Base-by-base conservation (phyloP, 2,888 invertebrate genomes). In the Lymantria dispar region DNA sequence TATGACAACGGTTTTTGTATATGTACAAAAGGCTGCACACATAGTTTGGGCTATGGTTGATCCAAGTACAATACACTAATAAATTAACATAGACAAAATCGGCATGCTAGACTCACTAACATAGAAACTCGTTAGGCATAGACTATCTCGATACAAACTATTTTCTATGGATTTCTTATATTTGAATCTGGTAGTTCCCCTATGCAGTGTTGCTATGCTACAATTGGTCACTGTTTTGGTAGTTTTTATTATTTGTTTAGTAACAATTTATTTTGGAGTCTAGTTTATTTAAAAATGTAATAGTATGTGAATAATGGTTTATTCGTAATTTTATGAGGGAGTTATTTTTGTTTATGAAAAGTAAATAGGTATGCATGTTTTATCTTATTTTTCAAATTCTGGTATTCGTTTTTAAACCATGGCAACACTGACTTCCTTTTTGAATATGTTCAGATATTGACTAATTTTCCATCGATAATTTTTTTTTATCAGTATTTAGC, bases 101-200 rank as follows among this genome's bases (percentile, higher is more conserved):
- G 80, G 88, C 88, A 89, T 88, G 88, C 88, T 89, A 87, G 86
- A 75, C 62, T 81, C 78, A 87, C 85, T 87, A 87, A 85, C 82
- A 78, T 77, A 72, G 82, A 83, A 77, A 58, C 62, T 62, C 60
- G 70, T 70, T 74, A 76, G 67, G 74, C 65, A 73, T 80, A 78
- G 78, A 76, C 68, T 66, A 72, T 70, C 30, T 39, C 65, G 49
- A 62, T 7, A 55, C 47, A 62, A 63, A 58, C 58, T 60, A 56
- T 60, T 62, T 64, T 64, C 66, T 69, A 53, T 61, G 55, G 62
- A 60, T 60, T 63, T 36, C 41, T 43, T 70, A 67, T 71, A 70
- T 70, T 60, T 62, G 64, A 63, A 68, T 70, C 71, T 74, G 79
- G 82, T 84, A 85, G 82, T 64, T 60, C 65, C 74, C 76, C 72